Base-by-base conservation (phyloP, 2,113 vertebrate genomes). In the Heterotis niloticus region DNA sequence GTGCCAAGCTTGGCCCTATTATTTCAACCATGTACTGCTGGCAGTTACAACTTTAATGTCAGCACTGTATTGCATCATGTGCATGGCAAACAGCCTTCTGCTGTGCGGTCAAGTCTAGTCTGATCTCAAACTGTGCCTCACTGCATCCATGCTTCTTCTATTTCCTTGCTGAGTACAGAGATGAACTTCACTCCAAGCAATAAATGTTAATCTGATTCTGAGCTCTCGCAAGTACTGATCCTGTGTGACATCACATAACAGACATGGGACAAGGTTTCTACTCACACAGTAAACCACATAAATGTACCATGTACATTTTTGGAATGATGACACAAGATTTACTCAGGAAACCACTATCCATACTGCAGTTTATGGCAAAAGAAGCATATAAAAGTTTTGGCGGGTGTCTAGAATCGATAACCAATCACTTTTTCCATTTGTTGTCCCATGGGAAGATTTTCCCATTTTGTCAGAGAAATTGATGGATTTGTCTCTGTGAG, bases 381-480 rank as follows among this genome's bases (percentile, higher is more conserved):
- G 64, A 75, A 29, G 67, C 16, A 78, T 75, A 68, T 80, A 64
- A 26, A 66, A 29, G 34, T 79, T 28, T n/a, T 12, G 26, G 20
- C 5, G 26, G 20, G 60, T 64, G 7, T 13, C 28, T 23, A 57
- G 54, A 56, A 57, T 75, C 52, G 62, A 64, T 80, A 75, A 59
- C 64, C 78, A 65, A 65, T 77, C 75, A 77, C 75, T 65, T 34
- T 51, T 34, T n/a, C 60, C 24, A 56, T 26, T 74, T 29, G 59
- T 26, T 75, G 62, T 75, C 51, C 59, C 51, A 59, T 24, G 59
- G 78, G 69, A 62, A 44, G 56, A 9, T 60, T 79, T 71, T 57
- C 71, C 44, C 56, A 52, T 59, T 66, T 29, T 5, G 28, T 62
- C 23, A 29, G 64, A 74, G 64, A 26, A 24, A 60, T 54, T 74